Conservation (phyloP, 2,113 vertebrate genomes). For the Poeciliopsis retropinna region DNA sequence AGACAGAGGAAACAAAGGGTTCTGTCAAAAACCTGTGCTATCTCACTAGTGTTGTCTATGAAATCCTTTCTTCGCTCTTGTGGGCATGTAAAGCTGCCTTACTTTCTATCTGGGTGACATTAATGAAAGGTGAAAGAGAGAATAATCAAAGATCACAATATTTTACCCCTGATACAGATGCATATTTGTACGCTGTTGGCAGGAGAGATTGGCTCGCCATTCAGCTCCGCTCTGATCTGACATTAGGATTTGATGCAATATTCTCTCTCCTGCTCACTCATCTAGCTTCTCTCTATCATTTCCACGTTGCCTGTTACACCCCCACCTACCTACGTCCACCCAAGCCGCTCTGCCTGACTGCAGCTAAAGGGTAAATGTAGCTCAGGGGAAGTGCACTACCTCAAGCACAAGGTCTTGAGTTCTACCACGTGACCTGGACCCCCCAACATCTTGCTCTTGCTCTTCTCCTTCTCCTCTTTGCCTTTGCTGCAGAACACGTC, state of each 20-base stretch:
- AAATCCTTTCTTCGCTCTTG: constrained; percentile 42
- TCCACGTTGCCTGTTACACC: constrained; percentile 13
- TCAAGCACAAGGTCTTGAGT: constrained; percentile 38
- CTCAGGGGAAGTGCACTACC: constrained; percentile 67
- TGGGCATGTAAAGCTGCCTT: constrained; percentile 45
- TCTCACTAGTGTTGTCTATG: constrained; percentile 44
- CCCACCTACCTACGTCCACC: constrained; percentile 53
- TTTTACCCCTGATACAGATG: constrained; percentile 69
- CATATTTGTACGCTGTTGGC: constrained; percentile 47
- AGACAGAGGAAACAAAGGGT: constrained; percentile 61
- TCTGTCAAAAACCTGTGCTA: constrained; percentile 56
- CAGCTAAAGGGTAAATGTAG: constrained; percentile 77
- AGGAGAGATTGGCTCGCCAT: constrained; percentile 40
- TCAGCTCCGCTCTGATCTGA: constrained; percentile 67
- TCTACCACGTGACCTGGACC: constrained; percentile 52
- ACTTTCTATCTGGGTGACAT: constrained; percentile 67
- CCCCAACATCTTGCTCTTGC: constrained; percentile 42
- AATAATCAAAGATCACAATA: constrained; percentile 79
- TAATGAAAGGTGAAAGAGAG: constrained; percentile 76
- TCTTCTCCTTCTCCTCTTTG: constrained; percentile 23
- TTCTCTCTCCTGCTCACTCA: constrained; percentile 58
- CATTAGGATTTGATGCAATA: constrained; percentile 66
- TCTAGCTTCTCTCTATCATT: constrained; percentile 50
- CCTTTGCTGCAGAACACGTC: constrained; percentile 24
- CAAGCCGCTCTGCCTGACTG: constrained; percentile 48